Evolutionary conservation across 2,797 vertebrate genomes (phyloP).

Genomic region (Tenualosa ilisha): DNA sequence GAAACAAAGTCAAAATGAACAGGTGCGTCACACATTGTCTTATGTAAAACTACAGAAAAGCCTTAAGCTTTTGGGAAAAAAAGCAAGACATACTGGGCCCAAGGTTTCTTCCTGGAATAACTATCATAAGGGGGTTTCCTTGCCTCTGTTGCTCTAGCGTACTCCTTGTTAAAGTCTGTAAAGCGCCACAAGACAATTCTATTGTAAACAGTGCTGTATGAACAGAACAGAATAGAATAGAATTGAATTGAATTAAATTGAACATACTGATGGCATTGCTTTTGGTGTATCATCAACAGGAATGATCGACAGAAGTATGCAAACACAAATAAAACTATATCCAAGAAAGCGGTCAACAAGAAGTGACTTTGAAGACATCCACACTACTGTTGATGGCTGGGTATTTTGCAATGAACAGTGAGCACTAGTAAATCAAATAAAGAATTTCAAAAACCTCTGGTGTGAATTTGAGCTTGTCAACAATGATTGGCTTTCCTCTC

Average conservation of each 20-base stretch:
- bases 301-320: conserved; percentile 80
- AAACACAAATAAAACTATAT: conserved; percentile 75
- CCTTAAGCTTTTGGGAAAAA: background rate
- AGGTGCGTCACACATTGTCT: conserved; percentile 61
- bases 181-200: too few relatives aligned
- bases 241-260: too few relatives aligned
- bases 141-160: too few relatives aligned
- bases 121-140: too few relatives aligned
- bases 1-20: conserved; percentile 78
- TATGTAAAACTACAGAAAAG: background rate
- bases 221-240: too few relatives aligned
- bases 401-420: background rate
- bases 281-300: conserved; percentile 57
- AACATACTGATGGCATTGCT: background rate
- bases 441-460: background rate
- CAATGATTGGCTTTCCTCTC: too few relatives aligned
- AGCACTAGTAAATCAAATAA: background rate
- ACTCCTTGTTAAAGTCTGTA: too few relatives aligned
- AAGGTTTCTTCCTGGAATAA: too few relatives aligned
- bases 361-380: conserved; percentile 55
- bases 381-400: background rate
- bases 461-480: background rate
- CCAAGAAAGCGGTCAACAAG: conserved; percentile 67
- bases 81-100: too few relatives aligned
- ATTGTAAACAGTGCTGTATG: too few relatives aligned